A percentile compares a stretch with the other conserved stretches of the same genome.
These are phyloP conservation scores for Eublepharis macularius DNA, from an alignment of 2,113 vertebrate species.

Conservation along the genomic window DNA sequence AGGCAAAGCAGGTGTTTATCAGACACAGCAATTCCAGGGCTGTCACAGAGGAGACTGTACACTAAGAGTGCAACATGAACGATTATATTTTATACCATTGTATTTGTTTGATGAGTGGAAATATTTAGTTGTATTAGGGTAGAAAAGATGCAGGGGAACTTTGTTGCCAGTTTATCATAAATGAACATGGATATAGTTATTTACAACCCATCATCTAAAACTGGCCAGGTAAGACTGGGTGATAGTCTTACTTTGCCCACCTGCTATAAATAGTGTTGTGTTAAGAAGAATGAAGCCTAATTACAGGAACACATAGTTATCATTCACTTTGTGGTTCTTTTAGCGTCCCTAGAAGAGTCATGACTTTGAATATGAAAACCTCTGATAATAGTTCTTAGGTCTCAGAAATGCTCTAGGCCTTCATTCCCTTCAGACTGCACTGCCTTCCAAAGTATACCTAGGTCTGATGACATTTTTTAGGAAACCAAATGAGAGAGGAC, in stretches of 20 bases:
- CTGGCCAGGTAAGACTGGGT: neutral
- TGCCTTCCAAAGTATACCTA: neutral
- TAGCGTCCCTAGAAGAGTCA: neutral
- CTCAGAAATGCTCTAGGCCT: neutral
- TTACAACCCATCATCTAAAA: neutral
- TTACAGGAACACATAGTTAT: neutral
- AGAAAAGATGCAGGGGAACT: too few relatives aligned
- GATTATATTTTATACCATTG: neutral
- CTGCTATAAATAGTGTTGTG: neutral
- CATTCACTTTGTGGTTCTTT: neutral
- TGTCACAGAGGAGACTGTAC: neutral
- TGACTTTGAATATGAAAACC: neutral
- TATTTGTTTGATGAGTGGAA: neutral
- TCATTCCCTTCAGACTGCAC: neutral
- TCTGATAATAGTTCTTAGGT: neutral
- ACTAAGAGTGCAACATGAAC: neutral
- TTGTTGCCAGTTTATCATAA: too few relatives aligned
- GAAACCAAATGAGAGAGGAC: neutral
- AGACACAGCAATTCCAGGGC: too few relatives aligned
- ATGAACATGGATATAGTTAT: too few relatives aligned
- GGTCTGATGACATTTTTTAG: constrained; percentile 3
- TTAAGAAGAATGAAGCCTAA: neutral
- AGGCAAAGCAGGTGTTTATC: too few relatives aligned
- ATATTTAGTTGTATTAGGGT: neutral
- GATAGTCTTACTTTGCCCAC: neutral